Evolutionary conservation across 2,888 invertebrate species (phyloP).

Genomic region (Lathronympha strigana): DNA sequence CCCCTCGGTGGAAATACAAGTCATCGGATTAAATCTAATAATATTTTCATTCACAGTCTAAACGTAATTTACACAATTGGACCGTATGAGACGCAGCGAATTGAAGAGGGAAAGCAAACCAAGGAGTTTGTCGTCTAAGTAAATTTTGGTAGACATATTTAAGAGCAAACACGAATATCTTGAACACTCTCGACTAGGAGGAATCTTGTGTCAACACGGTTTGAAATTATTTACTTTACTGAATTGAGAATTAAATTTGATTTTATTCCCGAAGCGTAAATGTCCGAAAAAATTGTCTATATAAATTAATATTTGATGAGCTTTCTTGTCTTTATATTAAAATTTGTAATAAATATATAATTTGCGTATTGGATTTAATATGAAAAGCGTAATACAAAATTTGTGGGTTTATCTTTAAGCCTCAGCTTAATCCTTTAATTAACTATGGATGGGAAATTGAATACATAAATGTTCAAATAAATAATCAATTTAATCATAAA

Average conservation of each 20-base stretch:
- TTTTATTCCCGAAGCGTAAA: not conserved
- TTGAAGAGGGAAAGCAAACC: slow-evolving; percentile 4
- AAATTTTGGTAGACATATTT: slow-evolving; percentile 10
- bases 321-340: not conserved
- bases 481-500: no score
- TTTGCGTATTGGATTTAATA: not conserved
- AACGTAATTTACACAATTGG: not conserved
- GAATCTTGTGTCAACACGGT: slow-evolving; percentile 6
- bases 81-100: not conserved
- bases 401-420: not conserved
- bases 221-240: slow-evolving; percentile 26
- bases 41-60: no score
- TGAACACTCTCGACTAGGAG: slow-evolving; percentile 5
- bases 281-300: not conserved
- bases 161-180: not conserved
- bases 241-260: slow-evolving; percentile 12
- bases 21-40: no score
- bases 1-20: no score
- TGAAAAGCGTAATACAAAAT: not conserved
- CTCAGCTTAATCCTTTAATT: not conserved
- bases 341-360: not conserved
- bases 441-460: not conserved
- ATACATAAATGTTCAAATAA: no score
- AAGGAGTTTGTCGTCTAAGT: not conserved
- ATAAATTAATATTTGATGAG: not conserved